phyloP scores from a whole-genome alignment of 2,888 invertebrate species.

The Drosophila dives region DNA sequence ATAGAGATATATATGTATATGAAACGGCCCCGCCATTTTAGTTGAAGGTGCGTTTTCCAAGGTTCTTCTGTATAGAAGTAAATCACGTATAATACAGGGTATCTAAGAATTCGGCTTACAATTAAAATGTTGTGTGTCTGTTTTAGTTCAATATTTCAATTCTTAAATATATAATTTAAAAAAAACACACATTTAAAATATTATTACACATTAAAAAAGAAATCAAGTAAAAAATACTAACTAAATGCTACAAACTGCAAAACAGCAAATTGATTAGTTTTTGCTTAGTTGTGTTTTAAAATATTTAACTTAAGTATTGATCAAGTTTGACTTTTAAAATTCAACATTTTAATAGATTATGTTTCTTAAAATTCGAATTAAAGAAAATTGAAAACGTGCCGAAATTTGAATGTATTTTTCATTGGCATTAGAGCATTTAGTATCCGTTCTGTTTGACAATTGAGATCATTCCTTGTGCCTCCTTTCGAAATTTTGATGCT shows the following conservation, averaged over 20 bases:
- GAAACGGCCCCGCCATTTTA: background rate
- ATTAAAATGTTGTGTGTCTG: background rate
- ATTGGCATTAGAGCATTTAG: background rate
- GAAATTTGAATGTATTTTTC: background rate
- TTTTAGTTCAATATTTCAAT: background rate
- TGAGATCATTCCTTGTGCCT: background rate
- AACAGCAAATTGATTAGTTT: background rate
- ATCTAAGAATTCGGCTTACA: background rate
- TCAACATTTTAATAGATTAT: background rate
- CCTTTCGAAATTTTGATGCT: background rate
- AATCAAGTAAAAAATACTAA: background rate
- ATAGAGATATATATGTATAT: background rate
- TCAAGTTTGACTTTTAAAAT: background rate
- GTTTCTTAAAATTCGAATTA: background rate
- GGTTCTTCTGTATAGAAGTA: background rate
- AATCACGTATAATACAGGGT: background rate
- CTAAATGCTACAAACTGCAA: background rate
- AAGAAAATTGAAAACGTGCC: too few species aligned
- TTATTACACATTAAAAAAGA: background rate
- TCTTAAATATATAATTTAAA: background rate
- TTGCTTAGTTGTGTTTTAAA: background rate
- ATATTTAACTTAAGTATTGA: background rate
- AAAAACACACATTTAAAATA: background rate
- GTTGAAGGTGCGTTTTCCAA: background rate
- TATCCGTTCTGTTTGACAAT: constrained; percentile 1